Conservation (phyloP, 2,888 invertebrate species). For the Hedychridium roseum region DNA sequence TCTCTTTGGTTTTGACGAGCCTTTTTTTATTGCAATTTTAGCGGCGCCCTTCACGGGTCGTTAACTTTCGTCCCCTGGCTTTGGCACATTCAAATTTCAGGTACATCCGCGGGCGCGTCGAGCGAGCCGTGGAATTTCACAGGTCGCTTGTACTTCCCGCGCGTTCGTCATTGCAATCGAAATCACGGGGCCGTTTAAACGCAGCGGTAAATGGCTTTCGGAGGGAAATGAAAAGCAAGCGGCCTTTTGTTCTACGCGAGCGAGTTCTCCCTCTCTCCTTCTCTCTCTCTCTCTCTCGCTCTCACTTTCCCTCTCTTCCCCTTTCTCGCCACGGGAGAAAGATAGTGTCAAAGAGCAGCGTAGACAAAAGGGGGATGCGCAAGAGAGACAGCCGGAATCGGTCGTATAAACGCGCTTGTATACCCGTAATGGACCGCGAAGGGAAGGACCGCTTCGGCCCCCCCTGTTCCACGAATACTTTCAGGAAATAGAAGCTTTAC, state of each 20-base stretch:
- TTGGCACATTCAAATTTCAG: no score
- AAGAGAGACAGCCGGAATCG: background rate
- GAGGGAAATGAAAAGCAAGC: slow-evolving; percentile 28
- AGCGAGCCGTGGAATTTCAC: background rate
- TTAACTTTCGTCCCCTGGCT: no score
- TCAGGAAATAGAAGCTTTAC: no score
- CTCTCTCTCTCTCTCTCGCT: background rate
- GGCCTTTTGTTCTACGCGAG: slow-evolving; percentile 17
- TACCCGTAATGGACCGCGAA: background rate
- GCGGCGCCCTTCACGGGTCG: no score
- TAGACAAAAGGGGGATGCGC: background rate
- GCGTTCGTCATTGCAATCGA: slow-evolving; percentile 18
- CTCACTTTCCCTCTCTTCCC: background rate
- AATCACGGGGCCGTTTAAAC: slow-evolving; percentile 23
- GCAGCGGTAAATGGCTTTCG: slow-evolving; percentile 28
- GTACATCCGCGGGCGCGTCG: no score
- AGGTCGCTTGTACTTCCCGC: slow-evolving; percentile 1
- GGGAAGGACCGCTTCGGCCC: no score
- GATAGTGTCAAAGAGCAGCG: background rate
- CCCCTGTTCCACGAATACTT: no score
- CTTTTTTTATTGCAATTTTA: no score
- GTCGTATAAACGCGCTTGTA: background rate
- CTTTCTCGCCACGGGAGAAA: slow-evolving; percentile 1
- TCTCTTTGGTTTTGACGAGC: no score
- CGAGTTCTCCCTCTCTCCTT: slow-evolving; percentile 1